Percentiles rank a stretch among this genome's conserved stretches.
Evolutionary conservation across 2,888 invertebrate species (phyloP).

Genomic region (Acholoe squamosa): DNA sequence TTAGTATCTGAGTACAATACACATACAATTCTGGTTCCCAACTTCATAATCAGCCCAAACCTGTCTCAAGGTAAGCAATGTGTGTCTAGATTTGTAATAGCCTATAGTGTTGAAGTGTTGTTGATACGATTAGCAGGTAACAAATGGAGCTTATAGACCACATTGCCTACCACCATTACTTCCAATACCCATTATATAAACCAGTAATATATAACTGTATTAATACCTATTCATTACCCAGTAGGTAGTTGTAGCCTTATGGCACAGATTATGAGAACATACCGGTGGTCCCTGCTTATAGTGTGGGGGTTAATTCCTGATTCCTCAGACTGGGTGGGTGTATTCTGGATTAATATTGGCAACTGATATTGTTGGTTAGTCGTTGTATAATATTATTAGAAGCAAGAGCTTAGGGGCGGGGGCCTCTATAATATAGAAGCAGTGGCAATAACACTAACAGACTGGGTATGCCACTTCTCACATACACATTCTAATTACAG

Average conservation of each 20-base stretch:
- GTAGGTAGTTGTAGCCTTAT: neutral
- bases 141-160: neutral
- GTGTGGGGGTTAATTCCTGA: neutral
- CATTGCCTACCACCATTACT: neutral
- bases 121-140: neutral
- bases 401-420: neutral
- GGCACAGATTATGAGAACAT: neutral
- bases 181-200: neutral
- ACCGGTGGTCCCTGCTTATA: neutral
- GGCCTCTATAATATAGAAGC: neutral
- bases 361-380: neutral
- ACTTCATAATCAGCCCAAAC: too few relatives aligned
- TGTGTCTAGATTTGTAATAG: too few relatives aligned
- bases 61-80: too few relatives aligned
- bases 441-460: neutral
- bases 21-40: too few relatives aligned
- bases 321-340: neutral
- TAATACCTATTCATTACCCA: neutral
- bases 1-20: too few relatives aligned
- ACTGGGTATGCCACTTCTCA: neutral
- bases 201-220: neutral
- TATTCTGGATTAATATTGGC: neutral
- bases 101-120: neutral
- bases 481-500: neutral
- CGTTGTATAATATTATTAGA: neutral